Conservation (phyloP, 2,888 invertebrate genomes). For the Ennomos quercinarius region DNA sequence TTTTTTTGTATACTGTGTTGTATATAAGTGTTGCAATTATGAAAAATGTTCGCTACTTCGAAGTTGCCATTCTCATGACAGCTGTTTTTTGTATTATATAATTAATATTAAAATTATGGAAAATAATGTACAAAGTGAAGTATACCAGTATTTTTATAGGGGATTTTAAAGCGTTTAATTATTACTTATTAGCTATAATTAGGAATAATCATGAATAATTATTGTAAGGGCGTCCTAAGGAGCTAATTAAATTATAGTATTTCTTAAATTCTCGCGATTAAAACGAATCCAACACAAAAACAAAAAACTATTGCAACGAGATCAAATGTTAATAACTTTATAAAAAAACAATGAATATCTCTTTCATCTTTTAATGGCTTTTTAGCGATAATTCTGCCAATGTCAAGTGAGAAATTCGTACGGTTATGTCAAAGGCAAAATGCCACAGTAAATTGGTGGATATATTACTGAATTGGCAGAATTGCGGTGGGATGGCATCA, state of each 20-base stretch:
- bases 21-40: neutral
- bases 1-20: constrained; percentile 1
- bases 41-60: constrained; percentile 1
- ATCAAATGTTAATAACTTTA: no score
- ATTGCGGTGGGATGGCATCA: no score
- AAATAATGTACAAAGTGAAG: constrained; percentile 50
- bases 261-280: no score
- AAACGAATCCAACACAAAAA: no score
- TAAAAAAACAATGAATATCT: no score
- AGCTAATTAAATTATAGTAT: neutral
- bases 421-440: no score
- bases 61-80: constrained; percentile 20
- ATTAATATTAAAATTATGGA: constrained; percentile 38
- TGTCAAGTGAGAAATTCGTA: no score
- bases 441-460: no score
- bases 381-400: no score
- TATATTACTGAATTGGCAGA: no score
- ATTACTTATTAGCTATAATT: constrained; percentile 34
- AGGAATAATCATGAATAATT: constrained; percentile 27
- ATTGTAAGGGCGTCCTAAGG: constrained; percentile 12
- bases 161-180: constrained; percentile 62
- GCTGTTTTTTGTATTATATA: constrained; percentile 12
- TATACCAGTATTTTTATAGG: constrained; percentile 71
- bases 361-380: no score
- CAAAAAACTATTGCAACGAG: no score